These are phyloP conservation scores for Drosophila neocordata DNA, from an alignment of 1,140 invertebrate genomes.

Conservation along the genomic window DNA sequence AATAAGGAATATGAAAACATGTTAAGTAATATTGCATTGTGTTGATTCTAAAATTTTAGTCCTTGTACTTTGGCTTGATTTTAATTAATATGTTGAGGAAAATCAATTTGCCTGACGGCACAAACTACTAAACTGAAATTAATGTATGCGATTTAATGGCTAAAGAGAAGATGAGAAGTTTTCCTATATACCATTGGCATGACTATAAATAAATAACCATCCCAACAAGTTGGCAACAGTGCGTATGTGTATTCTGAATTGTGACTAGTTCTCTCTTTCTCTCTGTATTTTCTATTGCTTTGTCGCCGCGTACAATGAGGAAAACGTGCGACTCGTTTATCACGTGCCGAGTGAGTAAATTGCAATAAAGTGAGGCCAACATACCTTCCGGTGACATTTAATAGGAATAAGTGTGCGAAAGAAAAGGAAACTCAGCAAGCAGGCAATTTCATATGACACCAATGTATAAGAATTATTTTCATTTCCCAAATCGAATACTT, in stretches of 20 bases:
- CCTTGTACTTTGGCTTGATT: conserved; percentile 19
- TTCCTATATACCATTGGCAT: conserved; percentile 18
- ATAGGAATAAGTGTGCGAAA: conserved; percentile 50
- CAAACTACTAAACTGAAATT: conserved; percentile 35
- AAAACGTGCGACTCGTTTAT: conserved; percentile 66
- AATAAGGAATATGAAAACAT: conserved; percentile 19
- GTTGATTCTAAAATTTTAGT: background rate
- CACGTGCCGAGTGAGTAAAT: conserved; percentile 69
- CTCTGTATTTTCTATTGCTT: conserved; percentile 8
- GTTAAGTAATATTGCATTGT: conserved; percentile 47
- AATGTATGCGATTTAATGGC: conserved; percentile 46
- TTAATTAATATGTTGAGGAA: conserved; percentile 52
- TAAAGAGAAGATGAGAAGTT: conserved; percentile 18
- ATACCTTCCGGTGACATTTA: conserved; percentile 44
- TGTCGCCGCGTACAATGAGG: conserved; percentile 54
- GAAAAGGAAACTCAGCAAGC: conserved; percentile 30
- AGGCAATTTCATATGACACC: background rate
- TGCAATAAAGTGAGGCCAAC: conserved; percentile 55
- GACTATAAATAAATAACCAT: conserved; percentile 49
- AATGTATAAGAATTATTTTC: background rate
- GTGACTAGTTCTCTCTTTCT: background rate
- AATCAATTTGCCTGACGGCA: conserved; percentile 49
- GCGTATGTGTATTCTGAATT: conserved; percentile 58
- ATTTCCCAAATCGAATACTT: background rate
- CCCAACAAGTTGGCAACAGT: conserved; percentile 23